A percentile compares a stretch with the other conserved stretches of the same genome.
These are phyloP conservation scores for Pteronotus mesoamericanus DNA, from an alignment of 2,797 vertebrate genomes.

Conservation along the genomic window DNA sequence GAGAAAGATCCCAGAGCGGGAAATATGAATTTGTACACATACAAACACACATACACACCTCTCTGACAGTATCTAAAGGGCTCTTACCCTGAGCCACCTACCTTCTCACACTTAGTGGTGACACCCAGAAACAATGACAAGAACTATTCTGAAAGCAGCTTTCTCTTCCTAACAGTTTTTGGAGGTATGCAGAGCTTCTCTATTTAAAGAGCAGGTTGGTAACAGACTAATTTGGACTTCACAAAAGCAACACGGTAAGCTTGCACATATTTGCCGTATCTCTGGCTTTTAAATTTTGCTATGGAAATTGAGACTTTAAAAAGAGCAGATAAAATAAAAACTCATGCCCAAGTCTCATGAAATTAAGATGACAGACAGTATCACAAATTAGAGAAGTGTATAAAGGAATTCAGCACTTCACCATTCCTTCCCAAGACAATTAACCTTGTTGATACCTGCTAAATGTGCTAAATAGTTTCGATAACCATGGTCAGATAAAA, in stretches of 20 bases:
- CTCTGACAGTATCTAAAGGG: fast-evolving
- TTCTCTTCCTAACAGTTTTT: background rate
- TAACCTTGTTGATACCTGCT: constrained; percentile 75
- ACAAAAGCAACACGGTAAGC: background rate
- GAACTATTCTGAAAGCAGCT: background rate
- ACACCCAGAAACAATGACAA: background rate
- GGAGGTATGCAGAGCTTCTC: constrained; percentile 6
- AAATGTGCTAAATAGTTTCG: constrained; percentile 73
- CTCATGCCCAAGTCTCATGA: background rate
- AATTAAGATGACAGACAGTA: background rate
- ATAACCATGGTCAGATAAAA: constrained; percentile 72
- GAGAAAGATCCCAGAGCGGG: background rate
- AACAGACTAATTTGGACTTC: constrained; percentile 20
- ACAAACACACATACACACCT: background rate
- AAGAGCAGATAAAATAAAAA: constrained; percentile 29
- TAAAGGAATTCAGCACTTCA: constrained; percentile 44
- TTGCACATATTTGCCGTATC: background rate
- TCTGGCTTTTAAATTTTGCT: constrained; percentile 16
- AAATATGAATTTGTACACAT: background rate
- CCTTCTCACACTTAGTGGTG: background rate
- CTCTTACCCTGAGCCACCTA: background rate
- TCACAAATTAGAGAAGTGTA: background rate
- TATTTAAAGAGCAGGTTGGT: background rate
- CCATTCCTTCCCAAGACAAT: constrained; percentile 76
- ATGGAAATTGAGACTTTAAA: constrained; percentile 16